A percentile compares a stretch with the other conserved stretches of the same genome.
These are phyloP conservation scores for Sarcophaga carnaria DNA, from an alignment of 2,888 invertebrate genomes.

Conservation along the genomic window DNA sequence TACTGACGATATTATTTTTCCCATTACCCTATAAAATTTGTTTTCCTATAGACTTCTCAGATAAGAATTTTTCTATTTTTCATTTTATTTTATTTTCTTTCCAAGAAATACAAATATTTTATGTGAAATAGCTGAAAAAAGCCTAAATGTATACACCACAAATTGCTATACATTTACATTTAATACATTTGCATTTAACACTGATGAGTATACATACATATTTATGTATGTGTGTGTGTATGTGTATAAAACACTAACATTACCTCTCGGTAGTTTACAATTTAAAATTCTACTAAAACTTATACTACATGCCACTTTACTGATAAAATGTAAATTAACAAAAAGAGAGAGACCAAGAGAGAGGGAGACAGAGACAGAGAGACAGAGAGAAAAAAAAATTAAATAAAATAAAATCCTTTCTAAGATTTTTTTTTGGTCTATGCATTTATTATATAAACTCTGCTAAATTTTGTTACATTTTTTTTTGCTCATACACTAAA, in stretches of 20 bases:
- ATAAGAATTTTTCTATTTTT: no score
- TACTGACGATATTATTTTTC: no score
- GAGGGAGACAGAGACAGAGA: background rate
- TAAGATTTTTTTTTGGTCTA: background rate
- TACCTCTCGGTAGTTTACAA: background rate
- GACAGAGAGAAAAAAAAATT: background rate
- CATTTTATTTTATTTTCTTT: constrained; percentile 1
- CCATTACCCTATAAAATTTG: no score
- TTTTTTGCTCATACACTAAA: background rate
- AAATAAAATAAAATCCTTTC: no score
- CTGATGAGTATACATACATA: background rate
- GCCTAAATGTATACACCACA: constrained; percentile 52
- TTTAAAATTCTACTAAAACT: constrained; percentile 1
- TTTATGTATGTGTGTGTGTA: background rate
- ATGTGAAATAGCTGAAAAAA: background rate
- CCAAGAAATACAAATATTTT: background rate
- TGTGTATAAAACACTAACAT: background rate
- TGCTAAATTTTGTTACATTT: background rate
- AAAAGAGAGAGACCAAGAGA: background rate
- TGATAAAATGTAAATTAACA: constrained; percentile 50
- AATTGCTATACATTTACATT: constrained; percentile 48
- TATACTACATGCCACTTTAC: constrained; percentile 24
- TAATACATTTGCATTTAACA: constrained; percentile 20
- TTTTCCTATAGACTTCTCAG: no score
- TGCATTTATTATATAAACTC: constrained; percentile 1